Conservation (phyloP, 2,113 vertebrate species). For the Macquaria ambigua region DNA sequence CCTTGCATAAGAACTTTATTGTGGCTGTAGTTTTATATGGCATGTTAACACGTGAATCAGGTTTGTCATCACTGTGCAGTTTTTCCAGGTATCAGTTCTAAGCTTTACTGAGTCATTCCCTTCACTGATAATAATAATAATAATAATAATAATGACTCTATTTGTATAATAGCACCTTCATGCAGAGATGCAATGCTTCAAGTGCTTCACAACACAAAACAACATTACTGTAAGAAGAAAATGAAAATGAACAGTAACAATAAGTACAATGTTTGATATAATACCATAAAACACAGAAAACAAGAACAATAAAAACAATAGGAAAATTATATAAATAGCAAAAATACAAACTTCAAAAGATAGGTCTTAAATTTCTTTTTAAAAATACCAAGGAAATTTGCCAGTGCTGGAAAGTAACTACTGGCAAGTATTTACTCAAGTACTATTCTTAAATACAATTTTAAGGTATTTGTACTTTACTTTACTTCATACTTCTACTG, state of each 20-base stretch:
- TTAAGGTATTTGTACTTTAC: not conserved
- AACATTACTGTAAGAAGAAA: not conserved
- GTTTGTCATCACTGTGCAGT: not conserved
- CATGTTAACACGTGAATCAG: not conserved
- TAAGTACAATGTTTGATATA: not conserved
- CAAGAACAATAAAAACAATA: not conserved
- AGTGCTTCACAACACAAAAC: not conserved
- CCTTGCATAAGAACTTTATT: conserved; percentile 39
- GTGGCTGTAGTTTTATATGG: not conserved
- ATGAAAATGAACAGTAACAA: not conserved
- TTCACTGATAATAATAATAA: not conserved
- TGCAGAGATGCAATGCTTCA: not conserved
- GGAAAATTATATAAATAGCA: not conserved
- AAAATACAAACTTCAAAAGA: not conserved
- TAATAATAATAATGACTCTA: not conserved
- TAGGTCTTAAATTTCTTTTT: too few relatives aligned
- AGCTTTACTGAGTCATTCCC: too few relatives aligned
- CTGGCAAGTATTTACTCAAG: not conserved
- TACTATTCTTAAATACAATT: not conserved
- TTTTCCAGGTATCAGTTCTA: not conserved
- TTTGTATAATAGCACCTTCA: not conserved
- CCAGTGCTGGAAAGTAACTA: not conserved
- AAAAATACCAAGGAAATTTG: not conserved
- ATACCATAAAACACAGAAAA: not conserved
- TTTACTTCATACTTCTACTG: too few relatives aligned